These are phyloP conservation scores for Hanleya hanleyi DNA, from an alignment of 2,888 invertebrate genomes.

Conservation along the genomic window DNA sequence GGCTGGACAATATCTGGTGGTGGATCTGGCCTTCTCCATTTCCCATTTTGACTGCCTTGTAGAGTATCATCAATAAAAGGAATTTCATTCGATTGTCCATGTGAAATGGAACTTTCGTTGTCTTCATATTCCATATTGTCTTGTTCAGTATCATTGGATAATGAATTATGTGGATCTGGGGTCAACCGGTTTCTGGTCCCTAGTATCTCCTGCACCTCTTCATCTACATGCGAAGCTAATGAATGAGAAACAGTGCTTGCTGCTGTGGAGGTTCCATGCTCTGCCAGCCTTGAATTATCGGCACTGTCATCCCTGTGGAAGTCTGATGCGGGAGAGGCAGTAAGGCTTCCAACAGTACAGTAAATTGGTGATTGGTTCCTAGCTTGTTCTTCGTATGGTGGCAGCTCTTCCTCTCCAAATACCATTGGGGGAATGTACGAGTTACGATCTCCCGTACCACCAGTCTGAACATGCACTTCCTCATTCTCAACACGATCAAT, in stretches of 20 bases:
- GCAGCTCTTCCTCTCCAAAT: conserved; percentile 59
- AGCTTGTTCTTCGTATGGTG: conserved; percentile 50
- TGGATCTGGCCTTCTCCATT: background rate
- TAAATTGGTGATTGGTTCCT: background rate
- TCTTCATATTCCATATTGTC: no score
- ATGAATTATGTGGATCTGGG: background rate
- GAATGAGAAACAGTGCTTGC: background rate
- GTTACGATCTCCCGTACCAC: background rate
- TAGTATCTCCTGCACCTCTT: background rate
- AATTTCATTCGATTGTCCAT: background rate
- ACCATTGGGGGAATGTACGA: conserved; percentile 36
- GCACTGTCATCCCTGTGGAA: no score
- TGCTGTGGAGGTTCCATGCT: background rate
- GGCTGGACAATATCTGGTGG: background rate
- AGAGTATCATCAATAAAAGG: background rate
- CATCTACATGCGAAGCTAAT: background rate
- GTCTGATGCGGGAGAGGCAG: background rate
- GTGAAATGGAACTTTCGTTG: no score
- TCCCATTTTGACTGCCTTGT: background rate
- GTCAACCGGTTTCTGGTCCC: background rate
- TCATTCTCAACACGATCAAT: background rate
- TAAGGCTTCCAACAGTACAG: background rate
- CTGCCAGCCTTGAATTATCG: background rate
- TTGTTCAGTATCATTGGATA: background rate
- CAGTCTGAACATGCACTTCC: background rate